Percentiles rank a stretch among this genome's conserved stretches.
phyloP scores from a whole-genome alignment of 2,888 invertebrate genomes.

The Xylophagus ater region DNA sequence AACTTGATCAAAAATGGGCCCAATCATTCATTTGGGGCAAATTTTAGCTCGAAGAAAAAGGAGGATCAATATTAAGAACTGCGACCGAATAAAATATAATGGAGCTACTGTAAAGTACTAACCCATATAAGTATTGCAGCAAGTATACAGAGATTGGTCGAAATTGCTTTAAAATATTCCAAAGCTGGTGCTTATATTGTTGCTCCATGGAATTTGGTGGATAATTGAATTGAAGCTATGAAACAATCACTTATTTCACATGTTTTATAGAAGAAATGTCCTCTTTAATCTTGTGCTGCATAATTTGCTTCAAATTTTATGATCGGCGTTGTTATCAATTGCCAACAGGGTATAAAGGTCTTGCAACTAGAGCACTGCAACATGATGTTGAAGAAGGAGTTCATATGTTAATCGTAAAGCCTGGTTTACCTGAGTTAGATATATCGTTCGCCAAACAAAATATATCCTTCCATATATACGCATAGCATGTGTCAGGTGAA shows the following conservation, averaged over 20 bases:
- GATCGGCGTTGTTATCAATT: conserved; percentile 88
- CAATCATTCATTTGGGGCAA: too few relatives aligned
- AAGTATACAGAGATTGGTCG: conserved; percentile 72
- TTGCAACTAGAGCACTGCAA: conserved; percentile 71
- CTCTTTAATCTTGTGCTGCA: conserved; percentile 83
- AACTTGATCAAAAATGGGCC: too few relatives aligned
- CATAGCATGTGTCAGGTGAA: conserved; percentile 75
- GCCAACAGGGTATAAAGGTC: conserved; percentile 72
- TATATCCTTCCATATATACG: conserved; percentile 65
- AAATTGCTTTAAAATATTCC: conserved; percentile 77
- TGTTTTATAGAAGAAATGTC: conserved; percentile 61
- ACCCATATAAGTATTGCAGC: conserved; percentile 70
- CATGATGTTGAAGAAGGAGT: conserved; percentile 90
- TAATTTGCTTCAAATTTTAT: conserved; percentile 89
- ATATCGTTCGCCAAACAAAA: conserved; percentile 75
- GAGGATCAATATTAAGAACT: too few relatives aligned
- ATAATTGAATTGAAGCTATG: conserved; percentile 82
- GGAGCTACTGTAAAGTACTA: too few relatives aligned
- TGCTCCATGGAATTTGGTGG: conserved; percentile 94
- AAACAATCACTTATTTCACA: conserved; percentile 56
- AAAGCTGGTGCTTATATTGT: conserved; percentile 79
- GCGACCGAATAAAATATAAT: too few relatives aligned
- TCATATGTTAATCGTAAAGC: conserved; percentile 96
- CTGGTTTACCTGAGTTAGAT: conserved; percentile 86
- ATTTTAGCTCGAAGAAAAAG: too few relatives aligned